Evolutionary conservation across 2,113 vertebrate genomes (phyloP).

Genomic region (Phylloscopus trochilus): DNA sequence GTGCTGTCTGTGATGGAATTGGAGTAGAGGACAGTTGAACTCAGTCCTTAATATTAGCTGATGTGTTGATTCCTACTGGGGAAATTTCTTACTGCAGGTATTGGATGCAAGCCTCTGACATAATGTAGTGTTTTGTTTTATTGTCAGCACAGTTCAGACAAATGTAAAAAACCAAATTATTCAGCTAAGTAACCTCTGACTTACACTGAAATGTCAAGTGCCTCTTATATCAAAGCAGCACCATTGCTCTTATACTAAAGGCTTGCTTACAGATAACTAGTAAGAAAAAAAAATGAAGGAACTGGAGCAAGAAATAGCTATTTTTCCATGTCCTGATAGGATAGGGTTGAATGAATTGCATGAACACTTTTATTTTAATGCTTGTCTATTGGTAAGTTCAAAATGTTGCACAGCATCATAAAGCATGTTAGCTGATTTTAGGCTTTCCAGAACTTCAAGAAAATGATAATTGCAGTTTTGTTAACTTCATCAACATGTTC

Average conservation of each 20-base stretch:
- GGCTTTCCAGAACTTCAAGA: slow-evolving; percentile 52
- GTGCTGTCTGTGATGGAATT: neutral
- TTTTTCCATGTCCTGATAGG: neutral
- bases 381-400: neutral
- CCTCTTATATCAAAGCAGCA: neutral
- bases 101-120: neutral
- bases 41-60: neutral
- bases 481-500: slow-evolving; percentile 80
- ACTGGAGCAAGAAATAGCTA: neutral
- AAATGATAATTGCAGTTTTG: slow-evolving; percentile 60
- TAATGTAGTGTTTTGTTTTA: neutral
- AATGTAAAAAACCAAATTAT: neutral
- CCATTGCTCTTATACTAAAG: neutral
- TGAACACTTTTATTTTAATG: neutral
- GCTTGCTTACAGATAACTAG: neutral
- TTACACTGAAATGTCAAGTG: neutral
- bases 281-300: neutral
- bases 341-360: slow-evolving; percentile 29
- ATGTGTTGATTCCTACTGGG: neutral
- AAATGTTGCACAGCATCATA: neutral
- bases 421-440: slow-evolving; percentile 38
- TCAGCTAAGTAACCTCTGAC: neutral
- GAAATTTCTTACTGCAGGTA: neutral
- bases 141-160: neutral
- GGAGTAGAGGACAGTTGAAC: neutral